These are phyloP conservation scores for Pelodiscus sinensis DNA, from an alignment of 2,113 vertebrate species.

Conservation along the genomic window DNA sequence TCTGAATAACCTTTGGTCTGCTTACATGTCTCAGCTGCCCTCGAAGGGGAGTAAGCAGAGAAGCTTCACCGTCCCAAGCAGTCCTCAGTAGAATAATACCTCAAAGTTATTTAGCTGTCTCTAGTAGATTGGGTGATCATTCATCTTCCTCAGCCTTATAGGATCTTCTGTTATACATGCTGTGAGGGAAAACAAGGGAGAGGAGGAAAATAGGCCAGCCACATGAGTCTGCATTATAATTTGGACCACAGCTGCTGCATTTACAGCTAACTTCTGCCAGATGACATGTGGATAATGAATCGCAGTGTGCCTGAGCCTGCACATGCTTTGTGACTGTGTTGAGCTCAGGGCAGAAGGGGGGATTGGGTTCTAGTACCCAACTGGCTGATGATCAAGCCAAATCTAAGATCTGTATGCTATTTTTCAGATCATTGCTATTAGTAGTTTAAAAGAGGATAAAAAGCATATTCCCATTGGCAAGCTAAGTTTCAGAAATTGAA, in stretches of 20 bases:
- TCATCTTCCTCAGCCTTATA: not conserved
- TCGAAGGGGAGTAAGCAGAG: constrained; percentile 43
- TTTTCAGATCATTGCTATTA: not conserved
- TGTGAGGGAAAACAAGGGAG: not conserved
- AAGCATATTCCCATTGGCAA: not conserved
- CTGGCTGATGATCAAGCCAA: not conserved
- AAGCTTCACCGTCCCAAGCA: not conserved
- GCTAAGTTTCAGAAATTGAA: not conserved
- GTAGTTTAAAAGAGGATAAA: not conserved
- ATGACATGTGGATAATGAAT: constrained; percentile 70
- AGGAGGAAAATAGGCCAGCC: not conserved
- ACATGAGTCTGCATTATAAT: constrained; percentile 27
- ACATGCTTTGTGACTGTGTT: constrained; percentile 55
- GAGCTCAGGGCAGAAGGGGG: constrained; percentile 53
- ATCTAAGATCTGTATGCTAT: constrained; percentile 10
- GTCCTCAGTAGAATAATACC: not conserved
- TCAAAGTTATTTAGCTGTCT: not conserved
- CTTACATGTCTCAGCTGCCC: constrained; percentile 31
- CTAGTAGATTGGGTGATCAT: not conserved
- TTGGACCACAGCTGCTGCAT: constrained; percentile 47
- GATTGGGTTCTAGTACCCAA: constrained; percentile 29
- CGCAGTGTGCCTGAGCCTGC: constrained; percentile 47
- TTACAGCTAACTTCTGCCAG: constrained; percentile 73
- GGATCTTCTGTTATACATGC: not conserved
- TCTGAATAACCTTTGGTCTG: constrained; percentile 69